Conservation (phyloP, 2,797 vertebrate genomes). For the Chelmon rostratus region DNA sequence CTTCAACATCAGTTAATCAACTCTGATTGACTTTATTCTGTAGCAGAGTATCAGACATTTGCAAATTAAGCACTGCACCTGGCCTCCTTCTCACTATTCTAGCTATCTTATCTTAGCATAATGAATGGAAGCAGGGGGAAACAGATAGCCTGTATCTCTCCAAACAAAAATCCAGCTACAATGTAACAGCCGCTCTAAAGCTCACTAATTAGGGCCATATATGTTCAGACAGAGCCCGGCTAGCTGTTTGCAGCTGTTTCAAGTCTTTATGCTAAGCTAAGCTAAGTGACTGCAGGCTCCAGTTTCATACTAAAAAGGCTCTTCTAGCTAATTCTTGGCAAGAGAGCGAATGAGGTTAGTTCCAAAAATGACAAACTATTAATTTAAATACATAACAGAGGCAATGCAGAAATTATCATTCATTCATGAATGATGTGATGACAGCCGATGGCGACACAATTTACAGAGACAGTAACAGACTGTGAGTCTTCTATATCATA, state of each 20-base stretch:
- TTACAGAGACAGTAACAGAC: not conserved
- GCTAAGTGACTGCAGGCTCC: not conserved
- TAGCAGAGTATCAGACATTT: not conserved
- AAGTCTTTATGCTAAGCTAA: not conserved
- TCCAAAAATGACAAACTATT: slow-evolving; percentile 4
- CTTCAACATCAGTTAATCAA: not conserved
- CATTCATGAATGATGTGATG: not conserved
- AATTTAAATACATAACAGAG: not conserved
- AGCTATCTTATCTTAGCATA: too few species aligned
- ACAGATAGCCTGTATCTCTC: not conserved
- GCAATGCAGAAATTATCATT: not conserved
- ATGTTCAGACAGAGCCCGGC: not conserved
- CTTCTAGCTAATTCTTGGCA: not conserved
- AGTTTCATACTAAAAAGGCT: not conserved
- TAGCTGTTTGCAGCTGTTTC: not conserved
- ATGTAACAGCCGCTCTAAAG: not conserved
- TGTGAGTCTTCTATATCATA: not conserved
- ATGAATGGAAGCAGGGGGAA: not conserved
- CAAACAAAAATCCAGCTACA: not conserved
- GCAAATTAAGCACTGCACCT: too few species aligned
- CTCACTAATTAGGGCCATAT: not conserved
- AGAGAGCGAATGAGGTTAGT: not conserved
- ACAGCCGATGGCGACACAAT: too few species aligned
- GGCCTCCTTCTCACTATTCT: too few species aligned
- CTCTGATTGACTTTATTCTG: not conserved